phyloP scores from a whole-genome alignment of 1,140 invertebrate genomes.

The Telenomus remus region DNA sequence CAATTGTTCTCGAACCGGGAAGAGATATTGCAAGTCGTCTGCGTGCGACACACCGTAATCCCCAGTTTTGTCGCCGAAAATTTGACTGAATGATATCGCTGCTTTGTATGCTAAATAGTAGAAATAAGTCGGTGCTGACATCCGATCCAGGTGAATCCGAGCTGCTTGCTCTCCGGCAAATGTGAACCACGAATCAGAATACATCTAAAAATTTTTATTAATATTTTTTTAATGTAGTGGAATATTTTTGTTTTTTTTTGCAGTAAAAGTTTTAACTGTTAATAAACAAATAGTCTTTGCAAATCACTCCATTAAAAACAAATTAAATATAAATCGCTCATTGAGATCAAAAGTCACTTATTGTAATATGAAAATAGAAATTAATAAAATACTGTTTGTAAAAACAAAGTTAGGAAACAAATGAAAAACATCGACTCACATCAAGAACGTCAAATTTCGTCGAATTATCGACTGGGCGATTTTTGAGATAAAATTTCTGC shows the following conservation, averaged over 20 bases:
- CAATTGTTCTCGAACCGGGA: slow-evolving; percentile 79
- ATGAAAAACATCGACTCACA: no score
- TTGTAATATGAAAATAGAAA: no score
- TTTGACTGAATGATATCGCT: slow-evolving; percentile 80
- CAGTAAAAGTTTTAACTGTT: no score
- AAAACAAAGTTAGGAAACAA: no score
- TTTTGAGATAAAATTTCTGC: slow-evolving; percentile 78
- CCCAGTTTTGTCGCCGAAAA: slow-evolving; percentile 79
- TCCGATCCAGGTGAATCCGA: slow-evolving; percentile 70
- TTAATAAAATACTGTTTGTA: no score
- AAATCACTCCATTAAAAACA: no score
- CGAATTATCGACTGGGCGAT: slow-evolving; percentile 71
- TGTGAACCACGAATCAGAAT: slow-evolving; percentile 82
- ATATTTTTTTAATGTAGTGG: no score
- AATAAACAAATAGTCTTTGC: no score
- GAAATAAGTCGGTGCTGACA: slow-evolving; percentile 77
- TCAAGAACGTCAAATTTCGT: slow-evolving; percentile 75
- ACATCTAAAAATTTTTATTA: slow-evolving; percentile 80
- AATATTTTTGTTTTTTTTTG: no score
- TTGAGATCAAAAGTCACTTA: no score
- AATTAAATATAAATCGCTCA: no score
- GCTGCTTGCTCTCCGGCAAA: slow-evolving; percentile 78
- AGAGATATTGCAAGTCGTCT: slow-evolving; percentile 84
- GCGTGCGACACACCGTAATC: slow-evolving; percentile 84
- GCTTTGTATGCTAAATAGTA: slow-evolving; percentile 82